phyloP scores from a whole-genome alignment of 2,888 invertebrate genomes.

The Cryptocephalus primarius region DNA sequence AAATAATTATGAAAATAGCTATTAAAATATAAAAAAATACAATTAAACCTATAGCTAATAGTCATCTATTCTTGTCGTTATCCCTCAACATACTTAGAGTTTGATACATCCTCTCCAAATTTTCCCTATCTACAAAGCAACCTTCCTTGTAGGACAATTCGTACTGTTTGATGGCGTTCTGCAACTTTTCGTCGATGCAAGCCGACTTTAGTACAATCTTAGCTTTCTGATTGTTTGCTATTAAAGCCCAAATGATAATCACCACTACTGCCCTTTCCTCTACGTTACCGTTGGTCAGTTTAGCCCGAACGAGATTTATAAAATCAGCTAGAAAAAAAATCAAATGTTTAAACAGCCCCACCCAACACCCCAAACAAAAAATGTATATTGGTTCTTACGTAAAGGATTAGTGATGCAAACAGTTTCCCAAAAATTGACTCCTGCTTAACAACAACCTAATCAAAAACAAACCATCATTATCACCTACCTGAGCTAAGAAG shows the following conservation, averaged over 20 bases:
- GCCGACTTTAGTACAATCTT: conserved; percentile 43
- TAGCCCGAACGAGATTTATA: conserved; percentile 37
- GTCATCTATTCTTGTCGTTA: conserved; percentile 1
- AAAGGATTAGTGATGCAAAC: no score
- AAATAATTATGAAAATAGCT: no score
- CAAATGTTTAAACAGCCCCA: no score
- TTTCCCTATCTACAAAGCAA: conserved; percentile 17
- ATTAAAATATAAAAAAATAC: no score
- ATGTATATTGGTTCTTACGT: no score
- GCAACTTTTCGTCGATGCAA: conserved; percentile 38
- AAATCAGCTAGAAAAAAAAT: conserved; percentile 38
- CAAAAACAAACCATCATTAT: no score
- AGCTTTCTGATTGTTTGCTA: conserved; percentile 60
- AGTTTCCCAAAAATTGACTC: no score
- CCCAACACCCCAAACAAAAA: no score
- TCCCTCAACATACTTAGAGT: conserved; percentile 27
- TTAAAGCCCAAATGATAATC: conserved; percentile 54
- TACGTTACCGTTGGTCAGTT: conserved; percentile 35
- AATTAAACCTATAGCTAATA: no score
- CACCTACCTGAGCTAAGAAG: conserved; percentile 40
- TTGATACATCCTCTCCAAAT: conserved; percentile 26
- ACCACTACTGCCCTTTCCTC: conserved; percentile 40
- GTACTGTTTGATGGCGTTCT: conserved; percentile 37
- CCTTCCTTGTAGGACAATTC: conserved; percentile 24
- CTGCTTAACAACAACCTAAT: no score